These are phyloP conservation scores for Acrossocheilus wenchowensis DNA, from an alignment of 2,797 vertebrate species.

Conservation along the genomic window DNA sequence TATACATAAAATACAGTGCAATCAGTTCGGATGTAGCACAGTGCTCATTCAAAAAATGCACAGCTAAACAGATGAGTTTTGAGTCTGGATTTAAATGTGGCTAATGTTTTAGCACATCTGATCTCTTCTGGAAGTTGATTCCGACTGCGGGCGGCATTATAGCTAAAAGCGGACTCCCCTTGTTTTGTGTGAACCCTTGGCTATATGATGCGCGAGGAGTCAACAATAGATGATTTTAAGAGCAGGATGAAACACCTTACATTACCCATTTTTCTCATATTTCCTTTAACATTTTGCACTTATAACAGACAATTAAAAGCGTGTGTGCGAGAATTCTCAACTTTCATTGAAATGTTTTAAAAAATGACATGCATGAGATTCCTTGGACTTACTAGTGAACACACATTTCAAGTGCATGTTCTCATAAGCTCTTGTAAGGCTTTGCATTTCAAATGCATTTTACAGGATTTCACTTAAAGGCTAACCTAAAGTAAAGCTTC, in stretches of 20 bases:
- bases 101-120: too few relatives aligned
- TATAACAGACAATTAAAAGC: not conserved
- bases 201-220: not conserved
- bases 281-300: not conserved
- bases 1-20: too few relatives aligned
- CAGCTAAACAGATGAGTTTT: too few relatives aligned
- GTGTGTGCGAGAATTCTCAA: not conserved
- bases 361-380: not conserved
- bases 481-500: constrained; percentile 44
- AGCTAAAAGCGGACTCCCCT: too few relatives aligned
- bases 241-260: not conserved
- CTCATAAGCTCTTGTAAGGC: constrained; percentile 3
- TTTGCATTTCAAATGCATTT: constrained; percentile 4
- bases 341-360: not conserved
- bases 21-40: too few relatives aligned
- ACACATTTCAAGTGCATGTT: constrained; percentile 1
- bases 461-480: constrained; percentile 30
- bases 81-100: too few relatives aligned
- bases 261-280: not conserved
- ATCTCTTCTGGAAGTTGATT: too few relatives aligned
- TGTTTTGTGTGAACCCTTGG: too few relatives aligned
- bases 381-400: not conserved
- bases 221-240: not conserved
- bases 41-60: too few relatives aligned
- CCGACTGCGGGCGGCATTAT: too few relatives aligned